phyloP scores from a whole-genome alignment of 2,797 vertebrate genomes.

The Rhinogobio ventralis region DNA sequence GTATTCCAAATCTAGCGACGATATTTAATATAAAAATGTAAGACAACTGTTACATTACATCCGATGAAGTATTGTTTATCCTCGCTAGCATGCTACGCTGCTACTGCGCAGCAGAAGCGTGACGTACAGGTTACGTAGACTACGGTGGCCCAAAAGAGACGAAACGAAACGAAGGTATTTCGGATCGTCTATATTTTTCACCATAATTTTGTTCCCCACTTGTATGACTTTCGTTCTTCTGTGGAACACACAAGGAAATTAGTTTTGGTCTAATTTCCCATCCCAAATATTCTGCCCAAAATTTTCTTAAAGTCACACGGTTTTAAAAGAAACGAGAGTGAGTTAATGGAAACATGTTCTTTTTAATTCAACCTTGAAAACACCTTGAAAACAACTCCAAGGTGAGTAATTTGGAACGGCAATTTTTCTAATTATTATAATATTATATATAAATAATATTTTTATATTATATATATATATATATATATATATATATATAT shows the following conservation, averaged over 20 bases:
- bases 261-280: too few species aligned
- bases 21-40: not conserved
- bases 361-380: not conserved
- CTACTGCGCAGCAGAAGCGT: not conserved
- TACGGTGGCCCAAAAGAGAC: slow-evolving; percentile 26
- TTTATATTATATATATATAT: too few species aligned
- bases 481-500: too few species aligned
- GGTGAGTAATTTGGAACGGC: not conserved
- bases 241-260: not conserved
- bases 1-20: not conserved
- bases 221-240: not conserved
- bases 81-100: slow-evolving; percentile 10
- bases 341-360: not conserved
- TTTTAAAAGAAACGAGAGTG: not conserved
- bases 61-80: slow-evolving; percentile 19
- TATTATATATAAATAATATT: too few species aligned
- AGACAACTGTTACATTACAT: not conserved
- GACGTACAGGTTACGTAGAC: not conserved
- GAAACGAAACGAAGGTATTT: not conserved
- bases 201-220: not conserved
- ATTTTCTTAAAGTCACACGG: not conserved
- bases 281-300: not conserved
- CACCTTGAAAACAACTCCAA: not conserved
- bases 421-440: not conserved
- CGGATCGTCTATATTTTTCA: not conserved